Evolutionary conservation across 2,888 invertebrate species (phyloP).

Genomic region (Dioctria linearis): DNA sequence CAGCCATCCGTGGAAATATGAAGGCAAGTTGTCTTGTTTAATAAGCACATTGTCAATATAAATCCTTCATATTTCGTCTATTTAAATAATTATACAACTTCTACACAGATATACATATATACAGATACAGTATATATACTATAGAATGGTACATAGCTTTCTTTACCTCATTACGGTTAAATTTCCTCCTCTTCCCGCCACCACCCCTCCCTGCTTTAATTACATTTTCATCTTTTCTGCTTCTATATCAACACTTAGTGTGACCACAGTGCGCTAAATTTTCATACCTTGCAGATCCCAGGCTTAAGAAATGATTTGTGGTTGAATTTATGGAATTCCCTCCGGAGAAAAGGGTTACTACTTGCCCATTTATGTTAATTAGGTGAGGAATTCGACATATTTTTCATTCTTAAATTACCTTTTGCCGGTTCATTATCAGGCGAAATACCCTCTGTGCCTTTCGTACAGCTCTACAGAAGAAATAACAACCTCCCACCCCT

Average conservation of each 20-base stretch:
- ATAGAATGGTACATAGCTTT: neutral
- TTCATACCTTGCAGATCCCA: neutral
- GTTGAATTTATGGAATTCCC: slow-evolving; percentile 43
- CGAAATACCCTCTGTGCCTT: slow-evolving; percentile 3
- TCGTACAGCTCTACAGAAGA: neutral
- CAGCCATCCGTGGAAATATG: neutral
- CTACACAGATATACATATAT: no score
- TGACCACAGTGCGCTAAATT: neutral
- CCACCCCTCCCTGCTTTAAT: neutral
- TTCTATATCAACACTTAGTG: neutral
- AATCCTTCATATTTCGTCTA: slow-evolving; percentile 31
- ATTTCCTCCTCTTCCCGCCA: neutral
- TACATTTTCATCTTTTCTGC: slow-evolving; percentile 5
- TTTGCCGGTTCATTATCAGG: slow-evolving; percentile 28
- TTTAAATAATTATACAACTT: slow-evolving; percentile 14
- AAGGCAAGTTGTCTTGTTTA: slow-evolving; percentile 32
- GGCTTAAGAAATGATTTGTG: slow-evolving; percentile 50
- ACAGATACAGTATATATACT: no score
- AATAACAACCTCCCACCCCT: slow-evolving; percentile 13
- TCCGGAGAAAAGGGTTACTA: slow-evolving; percentile 19
- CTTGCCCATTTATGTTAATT: slow-evolving; percentile 49
- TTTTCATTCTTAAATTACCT: slow-evolving; percentile 42
- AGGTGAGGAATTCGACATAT: slow-evolving; percentile 41
- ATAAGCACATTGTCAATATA: slow-evolving; percentile 29
- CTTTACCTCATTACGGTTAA: neutral